Conservation (phyloP, 1,140 invertebrate species). For the Fopius arisanus region DNA sequence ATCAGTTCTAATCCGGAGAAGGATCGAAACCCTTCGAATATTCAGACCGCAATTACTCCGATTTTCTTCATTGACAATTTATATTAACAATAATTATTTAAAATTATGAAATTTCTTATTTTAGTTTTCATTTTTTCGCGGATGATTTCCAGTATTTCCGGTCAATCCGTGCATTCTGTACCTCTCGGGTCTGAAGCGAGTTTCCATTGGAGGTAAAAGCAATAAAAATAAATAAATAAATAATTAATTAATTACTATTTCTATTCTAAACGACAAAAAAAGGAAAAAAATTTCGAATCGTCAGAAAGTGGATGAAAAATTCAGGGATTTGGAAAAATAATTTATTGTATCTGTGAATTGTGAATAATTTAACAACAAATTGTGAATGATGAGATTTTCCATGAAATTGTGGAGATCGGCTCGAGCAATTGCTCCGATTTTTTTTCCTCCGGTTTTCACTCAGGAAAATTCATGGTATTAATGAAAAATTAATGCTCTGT, state of each 20-base stretch:
- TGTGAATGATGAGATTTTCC: no score
- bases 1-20: not conserved
- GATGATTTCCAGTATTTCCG: not conserved
- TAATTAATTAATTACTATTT: constrained; percentile 5
- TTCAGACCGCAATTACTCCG: not conserved
- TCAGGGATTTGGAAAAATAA: no score
- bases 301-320: no score
- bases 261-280: no score
- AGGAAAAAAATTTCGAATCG: not conserved
- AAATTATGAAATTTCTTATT: not conserved
- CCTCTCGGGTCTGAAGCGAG: constrained; percentile 56
- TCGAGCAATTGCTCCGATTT: no score
- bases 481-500: no score
- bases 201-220: constrained; percentile 58
- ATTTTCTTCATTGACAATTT: not conserved
- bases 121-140: not conserved
- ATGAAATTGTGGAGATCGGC: no score
- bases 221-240: not conserved
- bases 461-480: no score
- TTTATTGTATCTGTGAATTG: no score
- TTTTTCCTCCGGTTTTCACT: no score
- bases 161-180: constrained; percentile 46
- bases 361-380: no score
- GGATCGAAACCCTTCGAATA: not conserved
- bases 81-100: not conserved